phyloP scores from a whole-genome alignment of 2,113 vertebrate species.

The Festucalex cinctus region DNA sequence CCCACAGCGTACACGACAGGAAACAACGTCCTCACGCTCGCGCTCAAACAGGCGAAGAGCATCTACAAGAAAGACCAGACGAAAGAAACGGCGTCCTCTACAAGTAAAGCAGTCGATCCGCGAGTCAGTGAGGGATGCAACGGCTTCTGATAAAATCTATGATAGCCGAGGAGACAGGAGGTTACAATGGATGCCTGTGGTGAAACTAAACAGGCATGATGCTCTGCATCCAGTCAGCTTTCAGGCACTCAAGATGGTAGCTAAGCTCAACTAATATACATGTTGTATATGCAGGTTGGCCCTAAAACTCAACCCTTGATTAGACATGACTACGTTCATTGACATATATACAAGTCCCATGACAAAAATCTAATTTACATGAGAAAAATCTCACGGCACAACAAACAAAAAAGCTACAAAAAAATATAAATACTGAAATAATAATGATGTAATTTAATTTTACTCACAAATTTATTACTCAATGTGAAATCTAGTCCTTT shows the following conservation, averaged over 20 bases:
- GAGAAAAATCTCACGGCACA: background rate
- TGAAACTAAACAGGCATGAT: constrained; percentile 18
- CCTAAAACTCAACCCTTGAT: background rate
- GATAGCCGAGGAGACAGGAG: background rate
- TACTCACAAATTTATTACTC: too few relatives aligned
- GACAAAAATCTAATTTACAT: background rate
- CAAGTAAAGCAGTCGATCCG: constrained; percentile 23
- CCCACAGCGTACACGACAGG: background rate
- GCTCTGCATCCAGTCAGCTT: background rate
- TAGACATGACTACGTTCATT: background rate
- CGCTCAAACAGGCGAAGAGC: background rate
- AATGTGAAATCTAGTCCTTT: too few relatives aligned
- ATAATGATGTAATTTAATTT: too few relatives aligned
- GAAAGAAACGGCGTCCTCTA: background rate
- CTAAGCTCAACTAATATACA: background rate
- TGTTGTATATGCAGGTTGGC: background rate
- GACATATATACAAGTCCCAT: background rate
- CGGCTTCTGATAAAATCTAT: too few relatives aligned
- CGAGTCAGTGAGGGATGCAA: accelerated
- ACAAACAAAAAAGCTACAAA: too few relatives aligned
- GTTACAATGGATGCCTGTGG: constrained; percentile 35
- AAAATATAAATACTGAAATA: too few relatives aligned
- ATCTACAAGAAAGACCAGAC: background rate
- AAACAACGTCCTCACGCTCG: background rate
- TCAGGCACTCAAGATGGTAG: constrained; percentile 36